Base-by-base conservation (phyloP, 2,113 vertebrate genomes). In the Polypterus bichir region DNA sequence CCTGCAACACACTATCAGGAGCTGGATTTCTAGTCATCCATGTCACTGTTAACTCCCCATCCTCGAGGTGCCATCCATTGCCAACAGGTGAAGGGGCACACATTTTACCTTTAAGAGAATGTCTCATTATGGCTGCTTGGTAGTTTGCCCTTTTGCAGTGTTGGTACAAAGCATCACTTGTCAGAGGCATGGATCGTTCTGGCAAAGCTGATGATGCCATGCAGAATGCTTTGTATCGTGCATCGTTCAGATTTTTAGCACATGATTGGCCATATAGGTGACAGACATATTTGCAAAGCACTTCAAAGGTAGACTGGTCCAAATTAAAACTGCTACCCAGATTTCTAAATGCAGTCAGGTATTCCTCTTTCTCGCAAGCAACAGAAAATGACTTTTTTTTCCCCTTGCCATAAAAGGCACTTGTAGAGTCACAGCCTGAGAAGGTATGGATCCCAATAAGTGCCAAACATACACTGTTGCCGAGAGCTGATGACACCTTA, bases 371-470 rank as follows among this genome's bases (percentile, higher is more conserved):
- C 46, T 65, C 61, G 9, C 59, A 69, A 46, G 51, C 64, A 55
- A 66, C 52, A 63, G 64, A 47, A 60, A 66, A 65, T 63, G 57
- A 49, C 64, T 69, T 49, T 59, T 44, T 67, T 59, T 69, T 69
- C 4, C 67, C 61, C 44, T 64, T 71, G 48, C 70, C 56, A 57
- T 69, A 62, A 66, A 69, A 71, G 62, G 67, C 51, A 49, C 65
- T 70, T 61, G 57, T 67, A 49, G 63, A 70, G 65, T 72, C 64
- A 68, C 66, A 68, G 49, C 71, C 71, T 61, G 66, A 60, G 66
- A 66, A 68, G 46, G 63, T 66, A 59, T 68, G 64, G 52, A 66
- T 65, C 49, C 65, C 63, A 68, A 67, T 65, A 62, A 67, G 60
- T 44, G 70, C 62, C 5, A 11, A 67, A 65, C 68, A 68, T 51